Percentiles rank a stretch among this genome's conserved stretches.
These are phyloP conservation scores for Epizoanthus stellaris DNA, from an alignment of 92 coral and sea anemone species.

Conservation along the genomic window DNA sequence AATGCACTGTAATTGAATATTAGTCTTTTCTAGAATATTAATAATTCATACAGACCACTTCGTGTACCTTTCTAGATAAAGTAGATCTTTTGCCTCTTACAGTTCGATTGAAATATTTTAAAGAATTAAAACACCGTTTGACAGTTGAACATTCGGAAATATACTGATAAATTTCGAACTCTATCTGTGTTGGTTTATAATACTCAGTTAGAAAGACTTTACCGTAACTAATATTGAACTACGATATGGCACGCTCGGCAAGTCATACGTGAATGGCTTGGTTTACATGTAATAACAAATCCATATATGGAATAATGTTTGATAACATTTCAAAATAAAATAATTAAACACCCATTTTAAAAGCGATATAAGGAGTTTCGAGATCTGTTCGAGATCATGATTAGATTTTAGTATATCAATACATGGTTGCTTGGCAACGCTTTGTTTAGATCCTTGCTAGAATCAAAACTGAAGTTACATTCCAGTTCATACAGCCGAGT, in stretches of 20 bases:
- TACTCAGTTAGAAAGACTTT: background rate
- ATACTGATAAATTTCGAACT: background rate
- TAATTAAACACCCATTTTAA: background rate
- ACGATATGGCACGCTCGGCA: background rate
- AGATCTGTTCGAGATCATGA: background rate
- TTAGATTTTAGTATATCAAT: too few species aligned
- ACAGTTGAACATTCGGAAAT: background rate
- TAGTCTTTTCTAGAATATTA: slow-evolving; percentile 2
- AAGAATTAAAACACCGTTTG: background rate
- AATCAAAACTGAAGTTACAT: too few species aligned
- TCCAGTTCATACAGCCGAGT: too few species aligned
- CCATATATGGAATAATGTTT: slow-evolving; percentile 5
- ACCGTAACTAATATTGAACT: background rate
- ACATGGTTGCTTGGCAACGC: too few species aligned
- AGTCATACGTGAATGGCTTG: background rate
- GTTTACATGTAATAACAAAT: background rate
- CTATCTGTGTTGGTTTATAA: background rate
- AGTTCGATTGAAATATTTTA: background rate
- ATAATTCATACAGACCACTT: too few species aligned
- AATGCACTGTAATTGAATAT: too few species aligned
- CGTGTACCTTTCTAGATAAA: background rate
- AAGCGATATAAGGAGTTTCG: background rate
- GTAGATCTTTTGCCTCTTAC: background rate
- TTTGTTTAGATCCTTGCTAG: too few species aligned
- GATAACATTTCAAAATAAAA: background rate